Base-by-base conservation (phyloP, 2,888 invertebrate genomes). In the Heliconius hortense region DNA sequence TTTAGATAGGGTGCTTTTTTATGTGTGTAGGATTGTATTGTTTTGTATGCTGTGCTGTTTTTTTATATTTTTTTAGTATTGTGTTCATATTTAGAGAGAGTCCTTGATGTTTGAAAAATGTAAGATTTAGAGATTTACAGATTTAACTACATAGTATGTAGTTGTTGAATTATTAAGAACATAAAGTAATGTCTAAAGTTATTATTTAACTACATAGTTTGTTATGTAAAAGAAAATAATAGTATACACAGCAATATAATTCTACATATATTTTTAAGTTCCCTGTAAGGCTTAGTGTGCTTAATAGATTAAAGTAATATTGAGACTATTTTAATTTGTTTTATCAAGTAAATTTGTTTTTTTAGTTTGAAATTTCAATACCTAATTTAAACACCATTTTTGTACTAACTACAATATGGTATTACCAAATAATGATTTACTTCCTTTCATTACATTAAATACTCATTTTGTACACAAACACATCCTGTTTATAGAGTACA, bases 1-100 rank as follows among this genome's bases (percentile, higher is more conserved):
- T 28, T 21, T 69, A 69, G 68, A 56, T 2, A 26, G 43, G 60
- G 72, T 56, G 21, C 64, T 72, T 64, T 67, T 48, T 72, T 74
- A 68, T 60, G 69, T 74, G 31, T 76, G 59, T 74, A 69, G 68
- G 31, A 71, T 66, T 68, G 59, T 67, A 68, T 63, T 48, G 67
- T 78, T 72, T 35, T 62, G 43, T 39, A 71, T 71, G 59, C 39
- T 71, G 15, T 60, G 4, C 10, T 31, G 2, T 31, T 18, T 28
- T 69, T 69, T 56, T 69, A n/a, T 5, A 15, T 31, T 53, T 56
- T 31, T 56, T 56, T 48, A 7, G 48, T 48, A 48, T 48, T 48
- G 7, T 48, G 48, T 48, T 48, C 48, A 21, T 21, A 48, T 48
- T 21, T 7, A 11, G 39, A 48, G 48, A 11, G 39, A 48, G 48